Base-by-base conservation (phyloP, 2,888 invertebrate species). In the Hyles lineata region DNA sequence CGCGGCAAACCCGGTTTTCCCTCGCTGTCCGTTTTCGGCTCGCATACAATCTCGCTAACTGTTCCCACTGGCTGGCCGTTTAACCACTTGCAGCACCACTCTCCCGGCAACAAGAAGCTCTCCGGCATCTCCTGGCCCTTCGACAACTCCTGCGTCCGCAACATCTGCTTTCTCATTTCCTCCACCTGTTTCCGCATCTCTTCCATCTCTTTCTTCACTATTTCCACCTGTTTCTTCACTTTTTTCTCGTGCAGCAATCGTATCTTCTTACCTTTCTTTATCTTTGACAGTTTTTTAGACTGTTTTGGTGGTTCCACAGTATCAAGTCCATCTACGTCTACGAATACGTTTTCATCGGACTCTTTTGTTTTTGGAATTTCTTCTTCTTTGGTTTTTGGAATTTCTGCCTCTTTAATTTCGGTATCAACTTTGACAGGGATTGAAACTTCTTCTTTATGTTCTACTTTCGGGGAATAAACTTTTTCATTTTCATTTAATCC, bases 71-170 rank as follows among this genome's bases (percentile, higher is more conserved):
- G 97, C 82, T 96, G 96, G 52, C 96, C 96, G 78, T 96, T 96
- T n/a, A 96, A 92, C 97, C 97, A 97, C 77, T 95, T 95, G 80
- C 95, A 96, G 76, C 96, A 95, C 96, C 96, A 96, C 85, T 96
- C 96, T 1, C 95, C 95, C n/a, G 92, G 90, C 80, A 89, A 72
- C 72, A 93, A 78, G 76, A 85, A 88, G 58, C 85, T 88, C 76
- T 89, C 90, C 6, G 90, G 87, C 85, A 91, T 81, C 77, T 84
- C 85, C 17, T 55, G 62, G 0, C 19, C 60, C 21, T 60, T 71
- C 67, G 71, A 19, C n/a, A 74, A n/a, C 71, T 74, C 71, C 25
- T 73, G 71, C 7, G 86, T 85, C 79, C 88, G 89, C 75, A 83
- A 59, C 85, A 93, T 92, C 78, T 91, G 87, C 75, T 87, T 83